phyloP scores from a whole-genome alignment of 2,797 vertebrate genomes.

The Notoglanidium macrostoma region DNA sequence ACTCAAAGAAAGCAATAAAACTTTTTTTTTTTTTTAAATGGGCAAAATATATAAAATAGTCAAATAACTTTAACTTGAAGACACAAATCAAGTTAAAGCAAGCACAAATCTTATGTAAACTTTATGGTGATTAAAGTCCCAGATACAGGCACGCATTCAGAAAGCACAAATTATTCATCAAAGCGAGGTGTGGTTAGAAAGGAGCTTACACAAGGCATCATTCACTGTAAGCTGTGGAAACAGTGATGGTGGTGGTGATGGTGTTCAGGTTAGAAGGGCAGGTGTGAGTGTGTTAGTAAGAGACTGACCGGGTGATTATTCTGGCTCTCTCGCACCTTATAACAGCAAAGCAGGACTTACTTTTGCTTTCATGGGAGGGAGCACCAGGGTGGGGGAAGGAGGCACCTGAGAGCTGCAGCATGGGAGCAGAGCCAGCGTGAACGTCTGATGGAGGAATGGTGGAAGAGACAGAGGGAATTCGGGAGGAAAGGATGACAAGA shows the following conservation, averaged over 20 bases:
- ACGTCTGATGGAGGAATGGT: constrained; percentile 74
- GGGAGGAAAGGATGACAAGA: constrained; percentile 49
- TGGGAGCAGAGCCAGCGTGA: constrained; percentile 82
- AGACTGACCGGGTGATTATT: constrained; percentile 2
- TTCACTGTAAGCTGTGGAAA: constrained; percentile 1
- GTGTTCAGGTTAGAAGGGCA: constrained; percentile 13
- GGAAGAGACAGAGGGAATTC: constrained; percentile 31
- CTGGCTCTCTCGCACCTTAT: constrained; percentile 25
- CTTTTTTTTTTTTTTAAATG: not conserved
- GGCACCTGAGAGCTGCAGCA: constrained; percentile 80
- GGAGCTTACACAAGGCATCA: not conserved
- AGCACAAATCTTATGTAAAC: not conserved
- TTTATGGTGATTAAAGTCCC: not conserved
- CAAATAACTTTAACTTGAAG: not conserved
- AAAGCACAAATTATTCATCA: not conserved
- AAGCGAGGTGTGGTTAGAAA: not conserved
- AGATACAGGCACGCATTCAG: not conserved
- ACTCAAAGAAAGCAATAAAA: not conserved
- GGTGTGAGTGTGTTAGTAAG: constrained; percentile 14
- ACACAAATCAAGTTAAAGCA: not conserved
- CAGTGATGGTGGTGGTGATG: not conserved
- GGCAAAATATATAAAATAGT: too few relatives aligned
- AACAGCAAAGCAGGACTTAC: constrained; percentile 71
- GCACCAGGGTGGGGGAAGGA: constrained; percentile 80
- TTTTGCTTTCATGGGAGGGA: constrained; percentile 80